Conservation (phyloP, 92 coral and sea anemone genomes). For the Parazoanthus atlanticus region DNA sequence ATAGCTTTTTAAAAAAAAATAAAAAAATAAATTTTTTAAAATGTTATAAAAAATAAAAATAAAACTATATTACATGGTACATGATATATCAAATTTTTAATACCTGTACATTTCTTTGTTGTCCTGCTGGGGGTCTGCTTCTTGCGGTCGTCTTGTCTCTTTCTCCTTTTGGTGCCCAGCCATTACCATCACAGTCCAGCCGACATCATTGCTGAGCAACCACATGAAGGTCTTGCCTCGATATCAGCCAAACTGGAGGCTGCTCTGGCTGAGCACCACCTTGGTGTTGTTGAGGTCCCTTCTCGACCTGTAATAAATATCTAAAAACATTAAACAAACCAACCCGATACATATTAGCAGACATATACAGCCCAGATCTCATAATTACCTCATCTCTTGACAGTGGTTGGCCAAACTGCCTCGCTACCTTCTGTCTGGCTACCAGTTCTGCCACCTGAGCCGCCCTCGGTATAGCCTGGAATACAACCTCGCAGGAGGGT, state of each 20-base stretch:
- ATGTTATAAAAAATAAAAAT: too few relatives aligned
- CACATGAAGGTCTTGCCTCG: constrained; percentile 51
- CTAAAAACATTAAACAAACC: too few relatives aligned
- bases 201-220: constrained; percentile 55
- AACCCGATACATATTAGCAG: too few relatives aligned
- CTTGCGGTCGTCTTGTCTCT: neutral
- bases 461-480: too few relatives aligned
- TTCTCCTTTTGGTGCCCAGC: constrained; percentile 41
- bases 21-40: too few relatives aligned
- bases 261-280: constrained; percentile 43
- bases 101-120: constrained; percentile 44
- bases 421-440: neutral
- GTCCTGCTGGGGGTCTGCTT: constrained; percentile 17
- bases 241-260: constrained; percentile 51
- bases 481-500: too few relatives aligned
- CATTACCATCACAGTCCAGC: constrained; percentile 57
- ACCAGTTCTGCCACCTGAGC: too few relatives aligned
- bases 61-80: too few relatives aligned
- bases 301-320: constrained; percentile 23
- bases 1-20: constrained; percentile 20
- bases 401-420: neutral
- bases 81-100: too few relatives aligned
- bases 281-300: constrained; percentile 16
- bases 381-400: constrained; percentile 12
- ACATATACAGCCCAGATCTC: too few relatives aligned